Evolutionary conservation across 2,888 invertebrate genomes (phyloP), one percentile per base, ranked within the genome.

Genomic region (Eupithecia subfuscata): DNA sequence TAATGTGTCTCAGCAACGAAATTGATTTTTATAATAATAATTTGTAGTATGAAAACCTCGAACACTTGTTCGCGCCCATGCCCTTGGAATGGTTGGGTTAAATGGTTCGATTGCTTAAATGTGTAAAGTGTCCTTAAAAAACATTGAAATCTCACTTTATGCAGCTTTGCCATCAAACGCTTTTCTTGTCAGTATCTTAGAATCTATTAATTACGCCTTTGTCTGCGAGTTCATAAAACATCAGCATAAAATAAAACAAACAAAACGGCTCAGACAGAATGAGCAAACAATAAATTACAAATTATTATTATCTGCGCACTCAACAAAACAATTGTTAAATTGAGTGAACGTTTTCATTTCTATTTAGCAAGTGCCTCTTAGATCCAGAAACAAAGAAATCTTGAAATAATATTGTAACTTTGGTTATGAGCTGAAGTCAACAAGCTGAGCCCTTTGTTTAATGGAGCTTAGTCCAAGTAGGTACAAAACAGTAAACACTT

Each of bases 401-500:
- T 37, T 45, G 30, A 70, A 56, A 67, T 37, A 14, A n/a, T 43
- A 18, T 68, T 43, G 45, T 48, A 52, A 45, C 67, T 69, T 74
- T 74, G 77, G 64, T 63, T 67, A 75, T 67, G 60, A 76, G 69
- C 43, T 71, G 68, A 63, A 70, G 67, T 52, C 72, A 71, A 70
- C n/a, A 69, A 71, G 67, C 71, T 40, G 22, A 67, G 37, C 65
- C 69, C 76, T 77, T 71, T 76, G 74, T 76, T 74, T 70, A 75
- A 73, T 71, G 75, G 78, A 76, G 67, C 75, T 75, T 63, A 75
- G 43, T n/a, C 25, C 67, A 75, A 77, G 79, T 73, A 75, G 56
- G 60, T 60, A 56, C 22, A 37, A 67, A 77, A 78, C 78, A 69
- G 71, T 79, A 74, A 74, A 76, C 79, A 76, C 71, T 79, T 74